These are phyloP conservation scores for Toxostoma redivivum DNA, from an alignment of 2,113 vertebrate genomes.

Conservation along the genomic window DNA sequence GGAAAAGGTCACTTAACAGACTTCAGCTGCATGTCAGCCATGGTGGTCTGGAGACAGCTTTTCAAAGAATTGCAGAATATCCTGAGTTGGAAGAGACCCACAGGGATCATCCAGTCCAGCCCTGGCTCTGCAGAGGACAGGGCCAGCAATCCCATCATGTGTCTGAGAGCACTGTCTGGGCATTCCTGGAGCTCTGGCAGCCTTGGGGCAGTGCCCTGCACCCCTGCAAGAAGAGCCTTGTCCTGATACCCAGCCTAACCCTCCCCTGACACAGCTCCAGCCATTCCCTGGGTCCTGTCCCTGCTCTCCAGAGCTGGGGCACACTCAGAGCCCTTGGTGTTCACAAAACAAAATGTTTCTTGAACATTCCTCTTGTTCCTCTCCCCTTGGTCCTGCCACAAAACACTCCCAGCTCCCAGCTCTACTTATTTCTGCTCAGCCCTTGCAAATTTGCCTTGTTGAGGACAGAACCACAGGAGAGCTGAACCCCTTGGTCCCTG, in stretches of 20 bases:
- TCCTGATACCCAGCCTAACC: neutral
- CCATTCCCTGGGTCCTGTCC: neutral
- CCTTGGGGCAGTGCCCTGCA: neutral
- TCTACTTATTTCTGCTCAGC: neutral
- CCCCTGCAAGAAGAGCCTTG: neutral
- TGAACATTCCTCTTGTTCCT: too few relatives aligned
- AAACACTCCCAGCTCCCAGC: neutral
- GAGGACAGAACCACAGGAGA: neutral
- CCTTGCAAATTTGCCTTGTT: rapidly evolving
- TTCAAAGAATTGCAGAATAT: neutral
- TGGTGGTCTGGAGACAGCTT: neutral
- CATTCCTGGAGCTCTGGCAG: neutral
- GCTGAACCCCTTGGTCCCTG: neutral
- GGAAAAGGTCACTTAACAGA: neutral
- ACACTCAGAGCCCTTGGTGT: neutral
- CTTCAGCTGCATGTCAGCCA: neutral
- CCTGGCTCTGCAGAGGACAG: neutral
- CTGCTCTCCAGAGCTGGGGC: neutral
- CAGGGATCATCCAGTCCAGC: neutral
- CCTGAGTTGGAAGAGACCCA: neutral
- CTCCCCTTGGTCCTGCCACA: neutral
- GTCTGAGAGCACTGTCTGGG: neutral
- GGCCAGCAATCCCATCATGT: neutral
- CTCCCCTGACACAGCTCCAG: neutral
- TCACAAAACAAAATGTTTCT: too few relatives aligned